phyloP scores from a whole-genome alignment of 35 echinoderm and acorn worm species.

The Apostichopus parvimensis region DNA sequence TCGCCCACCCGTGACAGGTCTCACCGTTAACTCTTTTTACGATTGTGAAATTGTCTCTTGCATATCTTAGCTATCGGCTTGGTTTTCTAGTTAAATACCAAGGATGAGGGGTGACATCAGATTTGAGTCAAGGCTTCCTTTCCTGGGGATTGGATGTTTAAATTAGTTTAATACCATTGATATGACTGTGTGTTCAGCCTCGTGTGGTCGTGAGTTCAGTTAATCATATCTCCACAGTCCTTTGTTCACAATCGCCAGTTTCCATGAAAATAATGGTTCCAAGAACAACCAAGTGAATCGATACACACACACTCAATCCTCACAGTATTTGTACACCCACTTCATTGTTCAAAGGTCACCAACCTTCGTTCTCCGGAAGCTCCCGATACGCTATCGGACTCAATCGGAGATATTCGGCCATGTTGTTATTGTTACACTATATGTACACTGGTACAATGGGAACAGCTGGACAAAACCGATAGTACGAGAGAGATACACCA shows the following conservation, averaged over 20 bases:
- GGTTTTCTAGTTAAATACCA: too few species aligned
- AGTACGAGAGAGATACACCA: conserved; percentile 29
- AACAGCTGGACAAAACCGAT: conserved; percentile 50
- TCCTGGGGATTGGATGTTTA: neutral
- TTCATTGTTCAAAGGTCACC: conserved; percentile 31
- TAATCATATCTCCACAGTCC: neutral
- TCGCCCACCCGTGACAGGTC: too few species aligned
- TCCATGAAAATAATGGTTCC: conserved; percentile 4
- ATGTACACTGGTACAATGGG: conserved; percentile 43
- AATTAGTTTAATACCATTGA: neutral
- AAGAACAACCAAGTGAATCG: neutral
- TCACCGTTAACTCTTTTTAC: too few species aligned
- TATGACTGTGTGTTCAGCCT: neutral
- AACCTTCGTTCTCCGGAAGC: conserved; percentile 4
- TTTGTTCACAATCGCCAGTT: neutral
- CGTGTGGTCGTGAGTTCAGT: neutral
- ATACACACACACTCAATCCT: neutral
- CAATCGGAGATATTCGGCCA: conserved; percentile 29
- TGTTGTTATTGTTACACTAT: conserved; percentile 57
- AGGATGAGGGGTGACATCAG: neutral
- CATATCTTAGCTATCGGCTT: too few species aligned
- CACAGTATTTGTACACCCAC: conserved; percentile 4
- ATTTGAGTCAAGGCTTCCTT: neutral
- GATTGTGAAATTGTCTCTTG: too few species aligned
- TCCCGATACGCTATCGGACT: neutral